Base-by-base conservation (phyloP, 1,140 invertebrate genomes). In the Metopolophium dirhodum region DNA sequence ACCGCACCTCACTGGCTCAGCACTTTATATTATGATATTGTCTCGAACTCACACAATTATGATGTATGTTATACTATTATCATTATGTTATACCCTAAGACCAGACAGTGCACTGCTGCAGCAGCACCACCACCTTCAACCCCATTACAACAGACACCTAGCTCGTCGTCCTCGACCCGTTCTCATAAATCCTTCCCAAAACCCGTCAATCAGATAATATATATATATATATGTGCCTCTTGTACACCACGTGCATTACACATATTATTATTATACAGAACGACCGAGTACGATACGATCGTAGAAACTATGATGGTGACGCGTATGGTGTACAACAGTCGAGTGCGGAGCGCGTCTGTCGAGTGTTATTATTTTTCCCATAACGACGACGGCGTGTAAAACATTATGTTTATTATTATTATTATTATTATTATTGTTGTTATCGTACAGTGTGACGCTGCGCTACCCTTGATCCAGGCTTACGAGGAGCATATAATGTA, bases 121-220 rank as follows among this genome's bases (percentile, higher is more conserved):
- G 41, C 85, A 26, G 26, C 85, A n/a, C 20, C 49, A 68, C 61
- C 49, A 83, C 91, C 90, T 91, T 35, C 91, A 92, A 92, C 77
- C 91, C 91, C 91, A 83, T 92, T 92, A 83, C 91, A 85, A 54
- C 91, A 92, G 47, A 92, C 91, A 92, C 91, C 91, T 92, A 77
- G 61, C 61, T 77, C 61, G 61, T 77, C 61, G 30, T 77, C 30
- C 68, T n/a, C 41, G 26, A 57, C 51, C 88, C 88, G 91, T 92
- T 92, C 61, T 83, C 91, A 83, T 92, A 92, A 82, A 92, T 92
- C 91, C 47, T 92, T 92, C 23, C 68, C 90, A 22, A 82, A 47
- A 49, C 77, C 91, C 91, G 91, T 92, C 91, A 92, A 92, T 92
- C 91, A 92, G 91, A 92, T 92, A 92, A n/a, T 3, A 20, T n/a